phyloP scores from a whole-genome alignment of 2,113 vertebrate species.

The Salvelinus sp. region DNA sequence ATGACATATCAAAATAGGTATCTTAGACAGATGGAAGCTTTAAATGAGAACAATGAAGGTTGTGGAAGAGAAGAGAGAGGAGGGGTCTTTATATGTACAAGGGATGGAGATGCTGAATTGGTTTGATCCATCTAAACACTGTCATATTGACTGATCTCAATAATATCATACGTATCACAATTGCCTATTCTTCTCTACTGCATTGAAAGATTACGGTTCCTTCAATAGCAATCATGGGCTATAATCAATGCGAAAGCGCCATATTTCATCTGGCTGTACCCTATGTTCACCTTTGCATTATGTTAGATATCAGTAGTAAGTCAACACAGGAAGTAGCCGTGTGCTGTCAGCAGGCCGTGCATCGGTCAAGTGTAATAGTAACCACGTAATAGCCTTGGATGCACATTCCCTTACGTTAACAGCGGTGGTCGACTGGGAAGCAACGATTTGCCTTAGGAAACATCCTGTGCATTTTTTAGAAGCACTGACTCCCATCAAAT shows the following conservation, averaged over 20 bases:
- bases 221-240: not conserved
- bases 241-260: not conserved
- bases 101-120: not conserved
- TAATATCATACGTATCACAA: not conserved
- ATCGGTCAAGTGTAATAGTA: not conserved
- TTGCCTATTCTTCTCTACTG: not conserved
- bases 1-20: conserved; percentile 21
- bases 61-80: not conserved
- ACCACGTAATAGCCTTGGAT: not conserved
- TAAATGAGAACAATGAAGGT: not conserved
- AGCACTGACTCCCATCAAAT: not conserved
- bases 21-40: not conserved
- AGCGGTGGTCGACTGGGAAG: not conserved
- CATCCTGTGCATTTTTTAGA: not conserved
- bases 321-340: too few species aligned
- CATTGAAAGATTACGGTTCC: not conserved
- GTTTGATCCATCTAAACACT: not conserved
- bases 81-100: too few species aligned
- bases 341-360: not conserved
- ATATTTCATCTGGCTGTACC: not conserved
- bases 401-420: not conserved
- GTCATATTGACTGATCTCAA: not conserved
- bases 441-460: not conserved
- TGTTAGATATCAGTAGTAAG: not conserved
- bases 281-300: not conserved